Conservation (phyloP, 2,113 vertebrate species). For the Rutilus rutilus region DNA sequence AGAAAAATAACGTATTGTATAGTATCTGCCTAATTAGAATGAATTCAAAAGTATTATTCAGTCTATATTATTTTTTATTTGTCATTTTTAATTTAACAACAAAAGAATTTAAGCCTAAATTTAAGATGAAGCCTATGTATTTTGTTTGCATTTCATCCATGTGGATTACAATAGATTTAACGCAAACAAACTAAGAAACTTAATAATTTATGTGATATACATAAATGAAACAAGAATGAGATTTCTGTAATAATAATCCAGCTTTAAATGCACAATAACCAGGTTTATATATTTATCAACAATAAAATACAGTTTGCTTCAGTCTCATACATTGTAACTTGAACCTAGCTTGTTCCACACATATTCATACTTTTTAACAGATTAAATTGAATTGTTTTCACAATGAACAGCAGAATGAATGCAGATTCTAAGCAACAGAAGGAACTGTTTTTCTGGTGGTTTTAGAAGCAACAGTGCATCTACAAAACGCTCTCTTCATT, state of each 20-base stretch:
- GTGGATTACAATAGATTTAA: not conserved
- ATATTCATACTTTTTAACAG: not conserved
- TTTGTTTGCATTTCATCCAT: not conserved
- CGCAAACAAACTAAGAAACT: not conserved
- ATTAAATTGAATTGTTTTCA: not conserved
- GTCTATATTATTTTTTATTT: not conserved
- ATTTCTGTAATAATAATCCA: not conserved
- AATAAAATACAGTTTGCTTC: not conserved
- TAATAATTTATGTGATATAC: too few relatives aligned
- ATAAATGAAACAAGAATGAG: not conserved
- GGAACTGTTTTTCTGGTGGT: conserved; percentile 9
- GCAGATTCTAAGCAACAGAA: conserved; percentile 6
- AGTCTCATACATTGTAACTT: not conserved
- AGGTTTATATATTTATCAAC: not conserved
- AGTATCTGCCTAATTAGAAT: not conserved
- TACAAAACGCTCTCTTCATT: conserved; percentile 42
- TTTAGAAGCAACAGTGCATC: not conserved
- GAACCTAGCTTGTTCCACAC: not conserved
- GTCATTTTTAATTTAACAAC: not conserved
- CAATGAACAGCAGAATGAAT: not conserved
- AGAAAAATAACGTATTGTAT: not conserved
- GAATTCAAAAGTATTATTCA: not conserved
- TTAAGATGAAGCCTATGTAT: not conserved
- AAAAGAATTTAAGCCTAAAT: not conserved
- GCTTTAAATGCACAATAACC: not conserved